Evolutionary conservation across 2,888 invertebrate species (phyloP).

Genomic region (Pimpla rufipes): DNA sequence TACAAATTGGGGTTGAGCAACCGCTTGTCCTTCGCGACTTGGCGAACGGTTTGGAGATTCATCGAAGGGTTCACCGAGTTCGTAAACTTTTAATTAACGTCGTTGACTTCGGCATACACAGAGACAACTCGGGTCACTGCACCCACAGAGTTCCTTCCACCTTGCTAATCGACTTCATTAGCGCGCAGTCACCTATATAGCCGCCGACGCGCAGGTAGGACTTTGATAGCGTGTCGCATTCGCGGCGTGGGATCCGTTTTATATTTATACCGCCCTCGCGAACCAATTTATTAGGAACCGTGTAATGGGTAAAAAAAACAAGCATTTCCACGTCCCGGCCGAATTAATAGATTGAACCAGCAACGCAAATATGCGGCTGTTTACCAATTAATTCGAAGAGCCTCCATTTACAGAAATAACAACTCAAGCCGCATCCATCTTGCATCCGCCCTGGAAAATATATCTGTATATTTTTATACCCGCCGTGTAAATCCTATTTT

Average conservation of each 20-base stretch:
- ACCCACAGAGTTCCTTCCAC: constrained; percentile 50
- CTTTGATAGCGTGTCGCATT: constrained; percentile 27
- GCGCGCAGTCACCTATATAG: constrained; percentile 24
- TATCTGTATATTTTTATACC: neutral
- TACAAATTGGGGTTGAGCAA: neutral
- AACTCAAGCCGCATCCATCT: neutral
- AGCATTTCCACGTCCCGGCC: neutral
- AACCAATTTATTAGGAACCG: neutral
- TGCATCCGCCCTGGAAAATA: neutral
- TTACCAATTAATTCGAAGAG: neutral
- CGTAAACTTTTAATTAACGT: constrained; percentile 33
- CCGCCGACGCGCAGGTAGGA: neutral
- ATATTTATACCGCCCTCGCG: constrained; percentile 6
- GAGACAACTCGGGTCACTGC: constrained; percentile 41
- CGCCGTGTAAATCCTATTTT: neutral
- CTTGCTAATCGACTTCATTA: constrained; percentile 61
- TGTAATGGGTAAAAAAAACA: neutral
- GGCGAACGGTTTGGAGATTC: neutral
- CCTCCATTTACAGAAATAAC: neutral
- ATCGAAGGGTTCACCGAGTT: constrained; percentile 10
- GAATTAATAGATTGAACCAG: neutral
- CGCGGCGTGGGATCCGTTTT: neutral
- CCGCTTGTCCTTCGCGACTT: neutral
- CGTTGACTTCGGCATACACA: constrained; percentile 22
- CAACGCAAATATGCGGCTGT: neutral